Evolutionary conservation across 1,140 invertebrate genomes (phyloP).

Genomic region (Thaumetopoea pityocampa): DNA sequence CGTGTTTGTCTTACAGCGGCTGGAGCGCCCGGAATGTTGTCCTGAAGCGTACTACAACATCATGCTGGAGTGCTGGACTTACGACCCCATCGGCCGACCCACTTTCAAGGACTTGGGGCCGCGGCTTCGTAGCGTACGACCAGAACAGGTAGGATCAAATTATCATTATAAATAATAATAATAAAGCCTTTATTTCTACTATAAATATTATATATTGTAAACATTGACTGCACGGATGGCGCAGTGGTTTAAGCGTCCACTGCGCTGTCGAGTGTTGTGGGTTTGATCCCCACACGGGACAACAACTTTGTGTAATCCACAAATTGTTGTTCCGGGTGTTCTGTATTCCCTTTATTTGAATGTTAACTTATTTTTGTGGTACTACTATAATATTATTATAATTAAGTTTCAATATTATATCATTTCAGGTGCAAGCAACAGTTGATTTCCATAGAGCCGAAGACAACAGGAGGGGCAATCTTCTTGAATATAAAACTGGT

Average conservation of each 20-base stretch:
- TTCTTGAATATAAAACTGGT: conserved; percentile 89
- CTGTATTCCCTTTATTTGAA: too few relatives aligned
- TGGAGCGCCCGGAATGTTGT: conserved; percentile 96
- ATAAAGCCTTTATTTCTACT: neutral
- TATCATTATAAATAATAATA: conserved; percentile 71
- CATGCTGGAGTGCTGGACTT: conserved; percentile 97
- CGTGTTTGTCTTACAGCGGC: conserved; percentile 77
- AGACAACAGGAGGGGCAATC: conserved; percentile 77
- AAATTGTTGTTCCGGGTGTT: too few relatives aligned
- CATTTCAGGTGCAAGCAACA: conserved; percentile 52
- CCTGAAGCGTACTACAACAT: conserved; percentile 94
- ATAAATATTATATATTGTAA: too few relatives aligned
- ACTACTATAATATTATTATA: conserved; percentile 1
- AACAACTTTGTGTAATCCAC: too few relatives aligned
- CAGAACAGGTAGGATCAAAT: conserved; percentile 93
- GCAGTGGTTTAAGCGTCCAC: too few relatives aligned
- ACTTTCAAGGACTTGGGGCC: conserved; percentile 92
- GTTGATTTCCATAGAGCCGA: conserved; percentile 34
- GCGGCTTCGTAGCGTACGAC: conserved; percentile 89
- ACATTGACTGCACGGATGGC: too few relatives aligned
- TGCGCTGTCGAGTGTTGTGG: too few relatives aligned
- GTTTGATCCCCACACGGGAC: too few relatives aligned
- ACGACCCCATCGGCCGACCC: conserved; percentile 92
- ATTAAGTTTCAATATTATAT: conserved; percentile 13
- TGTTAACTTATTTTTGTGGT: too few relatives aligned